Conservation (phyloP, 2,797 vertebrate genomes). For the Urosaurus nigricauda region DNA sequence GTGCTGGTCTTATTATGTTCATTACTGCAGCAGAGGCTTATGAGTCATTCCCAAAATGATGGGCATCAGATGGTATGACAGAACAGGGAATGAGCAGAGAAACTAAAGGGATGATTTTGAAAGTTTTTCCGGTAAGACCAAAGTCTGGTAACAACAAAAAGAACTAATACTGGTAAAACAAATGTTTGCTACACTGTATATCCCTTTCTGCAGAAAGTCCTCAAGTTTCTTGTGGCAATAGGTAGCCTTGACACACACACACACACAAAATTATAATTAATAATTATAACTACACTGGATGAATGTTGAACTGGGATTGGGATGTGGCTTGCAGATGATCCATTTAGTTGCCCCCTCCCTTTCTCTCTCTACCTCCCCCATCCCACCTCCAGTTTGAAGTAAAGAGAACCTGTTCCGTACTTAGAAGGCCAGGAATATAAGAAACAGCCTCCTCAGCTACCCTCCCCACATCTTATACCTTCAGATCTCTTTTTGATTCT, state of each 20-base stretch:
- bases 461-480: not conserved
- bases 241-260: not conserved
- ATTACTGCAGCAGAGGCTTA: not conserved
- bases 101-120: not conserved
- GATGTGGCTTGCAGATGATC: constrained; percentile 5
- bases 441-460: not conserved
- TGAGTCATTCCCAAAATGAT: constrained; percentile 20
- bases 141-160: not conserved
- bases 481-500: constrained; percentile 15
- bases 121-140: not conserved
- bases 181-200: not conserved
- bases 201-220: not conserved
- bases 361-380: not conserved
- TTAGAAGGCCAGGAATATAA: constrained; percentile 14
- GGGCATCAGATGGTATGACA: not conserved
- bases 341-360: not conserved
- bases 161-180: not conserved
- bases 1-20: constrained; percentile 20
- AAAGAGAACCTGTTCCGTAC: not conserved
- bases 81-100: constrained; percentile 13
- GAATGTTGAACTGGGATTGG: constrained; percentile 5
- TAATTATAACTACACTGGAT: constrained; percentile 74
- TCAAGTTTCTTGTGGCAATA: not conserved
- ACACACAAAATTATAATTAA: constrained; percentile 54
- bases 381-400: not conserved